Evolutionary conservation across 2,113 vertebrate species (phyloP).

Genomic region (Prunella himalayana): DNA sequence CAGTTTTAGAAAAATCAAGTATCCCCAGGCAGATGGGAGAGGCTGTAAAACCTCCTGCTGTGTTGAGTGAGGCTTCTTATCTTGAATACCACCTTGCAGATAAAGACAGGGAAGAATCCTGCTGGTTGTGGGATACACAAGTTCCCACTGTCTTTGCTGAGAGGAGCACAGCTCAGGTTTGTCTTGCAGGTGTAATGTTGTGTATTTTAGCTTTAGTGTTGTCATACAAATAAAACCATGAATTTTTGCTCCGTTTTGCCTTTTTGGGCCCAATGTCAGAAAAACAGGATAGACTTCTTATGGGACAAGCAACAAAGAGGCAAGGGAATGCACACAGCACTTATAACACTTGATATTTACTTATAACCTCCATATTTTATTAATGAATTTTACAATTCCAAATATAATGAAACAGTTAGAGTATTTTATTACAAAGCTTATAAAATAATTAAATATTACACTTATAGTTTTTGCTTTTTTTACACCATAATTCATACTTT

Average conservation of each 20-base stretch:
- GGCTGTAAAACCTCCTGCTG: not conserved
- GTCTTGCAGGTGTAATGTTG: not conserved
- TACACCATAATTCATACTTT: slow-evolving; percentile 74
- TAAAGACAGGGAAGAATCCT: not conserved
- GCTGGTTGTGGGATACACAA: not conserved
- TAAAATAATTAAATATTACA: slow-evolving; percentile 87
- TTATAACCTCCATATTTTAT: slow-evolving; percentile 44
- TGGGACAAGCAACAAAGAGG: not conserved
- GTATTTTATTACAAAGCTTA: slow-evolving; percentile 83
- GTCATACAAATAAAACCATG: not conserved
- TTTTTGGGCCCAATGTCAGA: not conserved
- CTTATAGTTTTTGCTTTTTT: slow-evolving; percentile 73
- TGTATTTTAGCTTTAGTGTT: not conserved
- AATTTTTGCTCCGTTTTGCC: not conserved
- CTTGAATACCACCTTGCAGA: not conserved
- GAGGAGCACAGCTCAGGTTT: not conserved
- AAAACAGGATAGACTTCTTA: not conserved
- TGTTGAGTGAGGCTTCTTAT: not conserved
- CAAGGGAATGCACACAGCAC: not conserved
- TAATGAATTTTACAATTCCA: slow-evolving; percentile 64
- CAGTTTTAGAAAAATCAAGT: not conserved
- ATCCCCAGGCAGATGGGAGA: not conserved
- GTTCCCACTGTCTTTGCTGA: not conserved
- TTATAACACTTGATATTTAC: not conserved
- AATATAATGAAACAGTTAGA: slow-evolving; percentile 72